Evolutionary conservation across 2,888 invertebrate species (phyloP).

Genomic region (Dynastes grantii): DNA sequence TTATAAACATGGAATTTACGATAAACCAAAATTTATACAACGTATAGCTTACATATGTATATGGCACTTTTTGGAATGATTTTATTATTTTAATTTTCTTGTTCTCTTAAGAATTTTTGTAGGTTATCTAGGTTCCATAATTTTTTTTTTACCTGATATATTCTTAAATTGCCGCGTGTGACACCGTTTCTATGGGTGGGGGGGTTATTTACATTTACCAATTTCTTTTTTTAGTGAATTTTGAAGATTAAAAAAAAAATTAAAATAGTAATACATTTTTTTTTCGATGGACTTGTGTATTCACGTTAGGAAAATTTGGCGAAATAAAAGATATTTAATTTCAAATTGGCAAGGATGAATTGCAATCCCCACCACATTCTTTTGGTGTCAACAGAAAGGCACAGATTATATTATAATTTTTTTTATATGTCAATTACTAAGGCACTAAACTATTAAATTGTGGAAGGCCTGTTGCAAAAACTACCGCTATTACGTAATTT

Average conservation of each 20-base stretch:
- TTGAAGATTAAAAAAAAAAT: no score
- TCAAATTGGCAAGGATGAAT: no score
- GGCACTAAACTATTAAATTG: conserved; percentile 65
- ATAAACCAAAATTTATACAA: neutral
- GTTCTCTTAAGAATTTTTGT: conserved; percentile 14
- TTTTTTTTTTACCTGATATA: conserved; percentile 29
- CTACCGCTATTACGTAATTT: conserved; percentile 47
- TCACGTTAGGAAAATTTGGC: no score
- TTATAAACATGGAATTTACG: neutral
- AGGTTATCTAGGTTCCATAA: neutral
- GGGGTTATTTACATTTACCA: conserved; percentile 29
- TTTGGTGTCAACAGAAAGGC: conserved; percentile 63
- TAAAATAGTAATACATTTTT: no score
- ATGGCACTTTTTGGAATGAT: conserved; percentile 48
- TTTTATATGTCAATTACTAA: conserved; percentile 68
- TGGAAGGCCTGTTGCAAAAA: conserved; percentile 64
- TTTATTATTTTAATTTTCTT: neutral
- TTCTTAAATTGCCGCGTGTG: conserved; percentile 11
- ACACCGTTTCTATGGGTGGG: neutral
- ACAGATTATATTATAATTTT: conserved; percentile 56
- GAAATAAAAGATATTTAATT: no score
- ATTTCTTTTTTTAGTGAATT: neutral
- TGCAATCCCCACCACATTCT: conserved; percentile 31
- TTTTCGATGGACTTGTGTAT: no score
- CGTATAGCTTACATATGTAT: conserved; percentile 25